Evolutionary conservation across 92 coral and sea anemone genomes (phyloP), one percentile per base, ranked within the genome.

Genomic region (Hydrozoanthus gracilis): DNA sequence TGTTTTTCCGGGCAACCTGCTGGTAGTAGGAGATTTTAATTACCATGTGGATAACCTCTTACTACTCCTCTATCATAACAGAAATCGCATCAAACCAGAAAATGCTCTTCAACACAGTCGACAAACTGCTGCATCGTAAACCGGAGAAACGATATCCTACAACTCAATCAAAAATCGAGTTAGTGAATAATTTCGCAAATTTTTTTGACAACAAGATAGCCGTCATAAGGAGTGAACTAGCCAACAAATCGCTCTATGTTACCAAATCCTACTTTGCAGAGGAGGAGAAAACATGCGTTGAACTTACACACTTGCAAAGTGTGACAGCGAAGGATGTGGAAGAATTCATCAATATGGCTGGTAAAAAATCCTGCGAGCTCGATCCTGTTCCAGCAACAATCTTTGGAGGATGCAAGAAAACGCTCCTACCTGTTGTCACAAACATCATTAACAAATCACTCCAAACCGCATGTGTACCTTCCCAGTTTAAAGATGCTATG

Each of bases 161-260:
- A 16, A 66, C 85, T 35, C 46, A 27, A 27, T 78, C 85, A 18
- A 60, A 14, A 48, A 45, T 62, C 77, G 84, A 56, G 76, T 60
- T 64, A 3, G 78, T 66, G 49, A 78, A 87, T 67, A 50, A 78
- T 12, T 87, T 87, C 70, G 90, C 86, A 8, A 55, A 78, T 15
- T 87, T 87, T n/a, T 87, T 87, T 17, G 54, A 72, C 14, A 80
- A 66, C 50, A 87, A 87, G 51, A 87, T 87, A 87, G 86, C 90
- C 50, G 69, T 27, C 51, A 78, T 87, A 79, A 58, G 86, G 55
- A 78, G 18, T 52, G 78, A 87, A 10, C 74, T 87, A 55, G 7
- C 86, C 7, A 51, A 67, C 9, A 27, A 16, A 78, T n/a, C n/a
- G n/a, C 20, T 48, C 51, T 56, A 3, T 51, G 10, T 12, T 78